phyloP scores from a whole-genome alignment of 2,113 vertebrate genomes.

The Panurus biarmicus region DNA sequence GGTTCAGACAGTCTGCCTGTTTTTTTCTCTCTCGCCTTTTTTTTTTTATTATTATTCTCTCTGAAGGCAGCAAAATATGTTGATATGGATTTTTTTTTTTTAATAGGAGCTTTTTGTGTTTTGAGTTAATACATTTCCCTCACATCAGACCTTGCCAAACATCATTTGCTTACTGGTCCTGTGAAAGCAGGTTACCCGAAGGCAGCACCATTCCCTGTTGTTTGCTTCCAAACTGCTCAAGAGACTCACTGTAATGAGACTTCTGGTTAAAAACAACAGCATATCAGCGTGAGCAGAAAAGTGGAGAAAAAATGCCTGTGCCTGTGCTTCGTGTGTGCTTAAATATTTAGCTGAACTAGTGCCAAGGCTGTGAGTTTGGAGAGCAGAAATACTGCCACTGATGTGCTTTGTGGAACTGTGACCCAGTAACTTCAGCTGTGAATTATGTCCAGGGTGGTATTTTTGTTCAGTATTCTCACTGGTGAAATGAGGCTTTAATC shows the following conservation, averaged over 20 bases:
- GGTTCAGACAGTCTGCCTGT: slow-evolving; percentile 59
- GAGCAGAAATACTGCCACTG: not conserved
- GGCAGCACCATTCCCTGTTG: not conserved
- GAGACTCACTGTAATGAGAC: not conserved
- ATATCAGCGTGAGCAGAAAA: not conserved
- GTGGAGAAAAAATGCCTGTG: not conserved
- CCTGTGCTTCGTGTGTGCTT: not conserved
- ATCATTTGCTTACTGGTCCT: not conserved
- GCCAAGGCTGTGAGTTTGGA: not conserved
- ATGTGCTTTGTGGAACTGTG: not conserved
- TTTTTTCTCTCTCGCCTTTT: not conserved
- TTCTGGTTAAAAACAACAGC: not conserved
- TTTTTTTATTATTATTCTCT: not conserved
- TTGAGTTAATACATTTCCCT: slow-evolving; percentile 22
- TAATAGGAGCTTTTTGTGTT: slow-evolving; percentile 30
- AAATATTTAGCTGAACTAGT: not conserved
- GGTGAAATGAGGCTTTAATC: not conserved
- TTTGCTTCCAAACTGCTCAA: not conserved
- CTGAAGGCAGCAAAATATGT: slow-evolving; percentile 46
- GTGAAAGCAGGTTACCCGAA: slow-evolving; percentile 15
- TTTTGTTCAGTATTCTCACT: not conserved
- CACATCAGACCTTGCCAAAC: not conserved
- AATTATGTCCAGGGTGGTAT: not conserved
- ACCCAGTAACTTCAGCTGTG: not conserved
- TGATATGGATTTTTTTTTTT: slow-evolving; percentile 42